Conservation (phyloP, 2,888 invertebrate species). For the Drosophila nr. medialis region DNA sequence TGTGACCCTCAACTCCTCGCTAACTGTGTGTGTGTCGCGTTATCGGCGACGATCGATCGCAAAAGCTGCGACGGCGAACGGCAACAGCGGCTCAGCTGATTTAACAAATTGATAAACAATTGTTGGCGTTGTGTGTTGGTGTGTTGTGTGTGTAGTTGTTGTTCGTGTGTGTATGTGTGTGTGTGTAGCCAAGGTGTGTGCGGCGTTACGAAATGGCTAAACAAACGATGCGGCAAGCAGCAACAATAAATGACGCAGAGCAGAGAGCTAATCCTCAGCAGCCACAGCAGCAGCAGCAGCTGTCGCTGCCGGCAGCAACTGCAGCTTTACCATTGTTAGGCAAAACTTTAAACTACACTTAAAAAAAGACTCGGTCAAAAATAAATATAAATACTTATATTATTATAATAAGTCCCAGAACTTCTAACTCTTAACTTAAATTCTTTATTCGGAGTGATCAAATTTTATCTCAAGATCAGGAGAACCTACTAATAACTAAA, state of each 20-base stretch:
- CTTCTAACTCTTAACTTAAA: background rate
- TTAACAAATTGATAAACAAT: conserved; percentile 81
- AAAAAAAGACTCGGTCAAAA: background rate
- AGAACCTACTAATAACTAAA: too few relatives aligned
- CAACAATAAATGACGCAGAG: conserved; percentile 65
- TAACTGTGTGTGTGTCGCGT: conserved; percentile 52
- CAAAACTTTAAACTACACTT: conserved; percentile 12
- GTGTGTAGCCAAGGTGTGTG: conserved; percentile 34
- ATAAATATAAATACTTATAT: background rate
- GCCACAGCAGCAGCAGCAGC: conserved; percentile 40
- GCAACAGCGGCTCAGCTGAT: conserved; percentile 71
- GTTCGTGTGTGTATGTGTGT: conserved; percentile 16
- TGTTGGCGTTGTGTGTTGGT: conserved; percentile 71
- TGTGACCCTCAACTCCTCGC: conserved; percentile 7
- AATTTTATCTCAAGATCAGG: too few relatives aligned
- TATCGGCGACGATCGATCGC: conserved; percentile 80
- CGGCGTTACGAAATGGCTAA: conserved; percentile 77
- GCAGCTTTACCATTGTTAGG: conserved; percentile 73
- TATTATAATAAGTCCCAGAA: background rate
- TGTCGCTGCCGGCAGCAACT: conserved; percentile 49
- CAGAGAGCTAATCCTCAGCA: conserved; percentile 59
- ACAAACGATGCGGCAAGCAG: conserved; percentile 70
- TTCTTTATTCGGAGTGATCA: background rate
- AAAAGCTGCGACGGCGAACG: conserved; percentile 45
- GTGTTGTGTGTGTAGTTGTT: conserved; percentile 37